Evolutionary conservation across 2,113 vertebrate genomes (phyloP).

Genomic region (Oryzias celebensis): DNA sequence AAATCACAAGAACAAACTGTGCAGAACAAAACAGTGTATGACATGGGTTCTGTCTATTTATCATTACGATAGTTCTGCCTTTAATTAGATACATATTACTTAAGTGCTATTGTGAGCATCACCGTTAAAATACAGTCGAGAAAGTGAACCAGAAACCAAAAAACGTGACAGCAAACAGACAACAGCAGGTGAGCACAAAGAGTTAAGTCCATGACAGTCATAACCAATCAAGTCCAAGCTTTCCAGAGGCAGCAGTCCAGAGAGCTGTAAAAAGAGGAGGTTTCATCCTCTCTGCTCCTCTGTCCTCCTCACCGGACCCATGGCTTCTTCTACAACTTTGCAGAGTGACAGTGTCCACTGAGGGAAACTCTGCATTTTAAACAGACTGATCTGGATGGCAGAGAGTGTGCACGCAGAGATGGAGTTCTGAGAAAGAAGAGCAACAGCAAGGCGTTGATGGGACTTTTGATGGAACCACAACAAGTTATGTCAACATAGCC

Average conservation of each 20-base stretch:
- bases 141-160: conserved; percentile 1
- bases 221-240: conserved; percentile 48
- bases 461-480: conserved; percentile 18
- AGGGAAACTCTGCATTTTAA: not conserved
- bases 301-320: conserved; percentile 5
- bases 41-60: no score
- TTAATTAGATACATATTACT: no score
- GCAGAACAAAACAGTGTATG: no score
- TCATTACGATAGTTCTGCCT: no score
- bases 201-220: conserved; percentile 45
- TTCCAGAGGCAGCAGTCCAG: conserved; percentile 24
- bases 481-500: conserved; percentile 14
- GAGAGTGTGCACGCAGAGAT: not conserved
- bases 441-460: conserved; percentile 15
- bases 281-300: conserved; percentile 15
- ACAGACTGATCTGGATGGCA: conserved; percentile 1
- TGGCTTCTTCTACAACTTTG: not conserved
- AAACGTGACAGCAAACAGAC: not conserved
- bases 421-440: not conserved
- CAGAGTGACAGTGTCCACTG: no score
- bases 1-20: no score
- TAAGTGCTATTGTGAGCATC: no score
- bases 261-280: conserved; percentile 28
- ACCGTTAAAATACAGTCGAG: no score
- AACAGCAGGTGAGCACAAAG: conserved; percentile 33